Conservation (phyloP, 2,888 invertebrate genomes). For the Leptinotarsa peninsularis region DNA sequence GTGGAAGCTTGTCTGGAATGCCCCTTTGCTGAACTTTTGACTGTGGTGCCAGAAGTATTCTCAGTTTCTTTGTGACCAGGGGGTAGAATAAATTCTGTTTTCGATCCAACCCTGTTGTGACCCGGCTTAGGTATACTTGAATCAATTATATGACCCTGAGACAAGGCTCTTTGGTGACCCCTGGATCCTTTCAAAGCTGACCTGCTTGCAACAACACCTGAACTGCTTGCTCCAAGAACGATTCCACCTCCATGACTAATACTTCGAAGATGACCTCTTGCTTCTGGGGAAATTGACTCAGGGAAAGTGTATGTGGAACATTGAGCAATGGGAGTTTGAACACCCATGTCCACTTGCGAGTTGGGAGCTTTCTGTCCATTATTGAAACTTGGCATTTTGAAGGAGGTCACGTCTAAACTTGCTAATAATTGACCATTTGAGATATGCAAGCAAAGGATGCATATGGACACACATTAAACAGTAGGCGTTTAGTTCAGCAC, state of each 20-base stretch:
- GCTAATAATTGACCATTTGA: conserved; percentile 11
- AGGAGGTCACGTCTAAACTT: background rate
- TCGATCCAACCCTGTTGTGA: conserved; percentile 85
- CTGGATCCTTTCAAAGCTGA: conserved; percentile 76
- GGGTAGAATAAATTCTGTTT: conserved; percentile 90
- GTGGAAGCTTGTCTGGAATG: conserved; percentile 76
- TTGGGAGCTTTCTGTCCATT: conserved; percentile 8
- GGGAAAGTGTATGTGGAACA: conserved; percentile 65
- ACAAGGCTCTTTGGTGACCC: conserved; percentile 77
- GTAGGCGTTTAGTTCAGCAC: conserved; percentile 8
- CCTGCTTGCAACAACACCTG: conserved; percentile 67
- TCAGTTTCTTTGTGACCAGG: conserved; percentile 83
- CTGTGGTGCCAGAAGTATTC: conserved; percentile 49
- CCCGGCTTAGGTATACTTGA: conserved; percentile 66
- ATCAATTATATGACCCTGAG: conserved; percentile 87
- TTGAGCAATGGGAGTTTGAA: conserved; percentile 18
- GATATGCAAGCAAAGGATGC: background rate
- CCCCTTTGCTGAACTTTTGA: conserved; percentile 69
- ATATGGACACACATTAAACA: conserved; percentile 14
- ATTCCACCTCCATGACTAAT: conserved; percentile 85
- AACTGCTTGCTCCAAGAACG: conserved; percentile 65
- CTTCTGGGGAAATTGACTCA: conserved; percentile 57
- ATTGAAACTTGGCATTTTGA: conserved; percentile 17
- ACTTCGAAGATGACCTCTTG: conserved; percentile 80
- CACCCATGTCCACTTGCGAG: background rate